These are phyloP conservation scores for Tonatia bakeri DNA, from an alignment of 2,113 vertebrate genomes.

Conservation along the genomic window DNA sequence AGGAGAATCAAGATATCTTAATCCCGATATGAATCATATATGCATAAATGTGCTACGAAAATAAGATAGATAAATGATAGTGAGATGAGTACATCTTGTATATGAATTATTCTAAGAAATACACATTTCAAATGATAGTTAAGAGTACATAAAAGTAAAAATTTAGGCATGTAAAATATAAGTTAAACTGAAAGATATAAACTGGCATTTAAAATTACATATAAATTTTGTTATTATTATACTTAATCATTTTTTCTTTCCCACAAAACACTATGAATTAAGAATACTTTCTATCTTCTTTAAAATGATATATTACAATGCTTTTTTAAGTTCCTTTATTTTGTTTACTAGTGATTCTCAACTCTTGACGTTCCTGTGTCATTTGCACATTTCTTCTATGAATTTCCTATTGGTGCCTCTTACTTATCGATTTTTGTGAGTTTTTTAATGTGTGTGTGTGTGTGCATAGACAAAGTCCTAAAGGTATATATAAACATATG, in stretches of 20 bases:
- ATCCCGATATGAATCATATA: not conserved
- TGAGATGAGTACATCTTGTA: not conserved
- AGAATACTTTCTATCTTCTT: not conserved
- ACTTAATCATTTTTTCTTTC: not conserved
- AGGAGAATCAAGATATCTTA: not conserved
- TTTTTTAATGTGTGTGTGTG: not conserved
- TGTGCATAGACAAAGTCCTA: too few species aligned
- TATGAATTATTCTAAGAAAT: not conserved
- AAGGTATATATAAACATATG: too few species aligned
- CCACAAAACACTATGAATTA: not conserved
- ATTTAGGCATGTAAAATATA: not conserved
- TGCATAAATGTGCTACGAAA: not conserved
- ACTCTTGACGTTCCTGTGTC: not conserved
- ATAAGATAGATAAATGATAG: not conserved
- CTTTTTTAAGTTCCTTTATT: not conserved
- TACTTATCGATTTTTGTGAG: not conserved
- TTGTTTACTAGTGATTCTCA: not conserved
- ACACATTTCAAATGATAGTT: not conserved
- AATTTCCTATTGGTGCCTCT: not conserved
- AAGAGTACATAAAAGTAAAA: not conserved
- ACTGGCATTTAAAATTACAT: not conserved
- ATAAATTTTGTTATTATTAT: not conserved
- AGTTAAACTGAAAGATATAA: not conserved
- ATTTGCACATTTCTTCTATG: not conserved
- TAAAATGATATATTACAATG: not conserved